phyloP scores from a whole-genome alignment of 1,140 invertebrate species.

The Matsumurasca onukii region DNA sequence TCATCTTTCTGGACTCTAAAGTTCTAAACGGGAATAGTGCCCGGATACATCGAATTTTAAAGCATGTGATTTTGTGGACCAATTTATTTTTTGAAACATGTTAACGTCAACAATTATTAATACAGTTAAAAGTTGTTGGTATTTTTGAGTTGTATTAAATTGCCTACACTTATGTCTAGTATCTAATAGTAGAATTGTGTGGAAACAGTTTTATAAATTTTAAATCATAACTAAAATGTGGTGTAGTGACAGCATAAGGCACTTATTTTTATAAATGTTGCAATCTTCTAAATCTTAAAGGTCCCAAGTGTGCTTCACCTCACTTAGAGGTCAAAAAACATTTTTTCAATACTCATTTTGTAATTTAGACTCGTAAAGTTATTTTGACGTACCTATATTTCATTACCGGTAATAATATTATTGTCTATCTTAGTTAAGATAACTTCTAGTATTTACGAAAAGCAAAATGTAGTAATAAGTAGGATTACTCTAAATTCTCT shows the following conservation, averaged over 20 bases:
- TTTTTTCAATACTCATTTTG: constrained; percentile 30
- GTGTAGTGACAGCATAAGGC: background rate
- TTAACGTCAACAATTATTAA: constrained; percentile 11
- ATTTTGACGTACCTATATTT: constrained; percentile 9
- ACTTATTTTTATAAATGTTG: constrained; percentile 25
- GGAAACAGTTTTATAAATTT: constrained; percentile 25
- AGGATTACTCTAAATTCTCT: constrained; percentile 29
- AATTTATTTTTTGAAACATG: constrained; percentile 35
- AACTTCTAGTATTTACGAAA: constrained; percentile 8
- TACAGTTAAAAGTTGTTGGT: constrained; percentile 15
- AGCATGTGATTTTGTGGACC: constrained; percentile 40
- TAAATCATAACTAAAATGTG: constrained; percentile 20
- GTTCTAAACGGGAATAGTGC: constrained; percentile 15
- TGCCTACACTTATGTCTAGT: background rate
- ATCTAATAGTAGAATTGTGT: background rate
- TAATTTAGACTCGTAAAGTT: constrained; percentile 14
- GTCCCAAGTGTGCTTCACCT: constrained; percentile 31
- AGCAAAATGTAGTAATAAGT: constrained; percentile 27
- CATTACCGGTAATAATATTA: constrained; percentile 20
- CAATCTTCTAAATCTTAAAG: background rate
- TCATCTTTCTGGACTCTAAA: constrained; percentile 28
- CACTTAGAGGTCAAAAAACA: constrained; percentile 7
- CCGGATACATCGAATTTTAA: constrained; percentile 39
- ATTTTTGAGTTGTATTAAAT: constrained; percentile 25
- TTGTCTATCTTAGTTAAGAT: constrained; percentile 22